phyloP scores from a whole-genome alignment of 2,113 vertebrate species.

The Zosterops hypoxanthus region DNA sequence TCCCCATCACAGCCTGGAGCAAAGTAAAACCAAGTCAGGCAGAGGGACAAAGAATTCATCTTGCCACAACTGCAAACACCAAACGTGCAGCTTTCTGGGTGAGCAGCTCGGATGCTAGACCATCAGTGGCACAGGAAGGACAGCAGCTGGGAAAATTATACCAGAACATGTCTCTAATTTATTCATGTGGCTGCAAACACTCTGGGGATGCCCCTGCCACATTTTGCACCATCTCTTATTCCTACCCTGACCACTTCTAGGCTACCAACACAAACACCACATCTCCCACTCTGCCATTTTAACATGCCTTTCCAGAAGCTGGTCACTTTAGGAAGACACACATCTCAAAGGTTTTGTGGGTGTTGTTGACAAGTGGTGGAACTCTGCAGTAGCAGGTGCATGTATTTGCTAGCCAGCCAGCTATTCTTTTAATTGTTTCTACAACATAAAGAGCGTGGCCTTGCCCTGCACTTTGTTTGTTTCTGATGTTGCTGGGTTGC shows the following conservation, averaged over 20 bases:
- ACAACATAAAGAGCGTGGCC: neutral
- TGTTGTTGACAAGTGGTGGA: neutral
- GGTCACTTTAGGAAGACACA: neutral
- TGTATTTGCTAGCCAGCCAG: neutral
- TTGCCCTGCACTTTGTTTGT: neutral
- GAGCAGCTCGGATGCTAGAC: neutral
- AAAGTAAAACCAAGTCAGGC: neutral
- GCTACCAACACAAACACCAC: neutral
- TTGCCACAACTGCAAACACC: accelerated
- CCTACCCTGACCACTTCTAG: neutral
- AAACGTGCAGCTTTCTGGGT: neutral
- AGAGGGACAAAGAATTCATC: neutral
- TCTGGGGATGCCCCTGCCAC: accelerated
- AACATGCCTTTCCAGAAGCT: neutral
- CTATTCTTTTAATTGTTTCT: neutral
- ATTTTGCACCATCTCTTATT: neutral
- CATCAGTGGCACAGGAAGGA: accelerated
- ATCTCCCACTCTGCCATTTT: neutral
- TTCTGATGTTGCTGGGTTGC: neutral
- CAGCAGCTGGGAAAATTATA: neutral
- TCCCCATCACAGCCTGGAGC: neutral
- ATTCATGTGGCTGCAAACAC: neutral
- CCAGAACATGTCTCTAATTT: neutral
- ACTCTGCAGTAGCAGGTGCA: neutral
- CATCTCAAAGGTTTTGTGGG: neutral